Evolutionary conservation across 2,113 vertebrate genomes (phyloP).

Genomic region (Mesembrinibis cayennensis): DNA sequence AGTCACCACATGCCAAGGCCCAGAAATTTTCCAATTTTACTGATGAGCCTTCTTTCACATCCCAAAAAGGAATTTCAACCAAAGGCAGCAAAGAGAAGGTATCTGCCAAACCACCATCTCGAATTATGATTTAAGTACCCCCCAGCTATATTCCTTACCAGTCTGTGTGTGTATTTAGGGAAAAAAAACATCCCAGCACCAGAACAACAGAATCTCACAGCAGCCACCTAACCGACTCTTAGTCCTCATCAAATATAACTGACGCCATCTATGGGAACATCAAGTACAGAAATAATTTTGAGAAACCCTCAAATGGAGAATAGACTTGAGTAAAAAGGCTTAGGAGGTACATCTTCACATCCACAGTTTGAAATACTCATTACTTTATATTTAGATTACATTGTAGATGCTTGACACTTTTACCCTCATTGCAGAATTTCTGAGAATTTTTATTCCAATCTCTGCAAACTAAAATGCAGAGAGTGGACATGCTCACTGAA

Average conservation of each 20-base stretch:
- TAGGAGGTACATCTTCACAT: neutral
- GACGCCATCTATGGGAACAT: neutral
- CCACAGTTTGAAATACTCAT: neutral
- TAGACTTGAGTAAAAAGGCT: neutral
- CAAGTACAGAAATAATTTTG: neutral
- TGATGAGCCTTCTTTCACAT: neutral
- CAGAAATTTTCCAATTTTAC: conserved; percentile 35
- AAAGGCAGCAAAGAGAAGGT: neutral
- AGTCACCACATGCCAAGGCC: neutral
- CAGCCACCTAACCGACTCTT: neutral
- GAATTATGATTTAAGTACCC: neutral
- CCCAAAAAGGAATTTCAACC: neutral
- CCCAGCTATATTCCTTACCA: neutral
- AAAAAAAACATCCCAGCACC: neutral
- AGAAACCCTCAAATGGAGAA: neutral
- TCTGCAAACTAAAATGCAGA: neutral
- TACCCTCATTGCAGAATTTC: neutral
- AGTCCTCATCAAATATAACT: neutral
- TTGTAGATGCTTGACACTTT: neutral
- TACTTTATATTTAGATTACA: neutral
- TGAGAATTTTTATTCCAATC: neutral
- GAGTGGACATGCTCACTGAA: neutral
- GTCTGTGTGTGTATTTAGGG: neutral
- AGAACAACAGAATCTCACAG: neutral
- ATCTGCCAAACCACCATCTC: neutral